Base-by-base conservation (phyloP, 2,797 vertebrate genomes). In the Periophthalmus magnuspinnatus region DNA sequence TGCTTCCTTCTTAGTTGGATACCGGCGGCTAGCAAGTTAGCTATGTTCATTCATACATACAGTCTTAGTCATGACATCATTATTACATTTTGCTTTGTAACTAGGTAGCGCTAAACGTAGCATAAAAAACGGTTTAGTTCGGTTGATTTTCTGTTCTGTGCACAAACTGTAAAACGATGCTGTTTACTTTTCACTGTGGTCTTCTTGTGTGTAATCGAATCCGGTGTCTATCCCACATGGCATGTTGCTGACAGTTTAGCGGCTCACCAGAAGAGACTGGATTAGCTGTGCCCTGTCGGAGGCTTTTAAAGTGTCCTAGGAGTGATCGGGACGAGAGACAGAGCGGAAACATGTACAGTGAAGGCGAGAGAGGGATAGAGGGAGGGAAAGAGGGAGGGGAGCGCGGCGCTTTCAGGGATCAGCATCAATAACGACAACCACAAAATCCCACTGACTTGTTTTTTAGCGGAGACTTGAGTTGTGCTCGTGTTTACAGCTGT, bases 391-490 rank as follows among this genome's bases (percentile, higher is more conserved):
- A 81, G 72, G 70, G 80, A 86, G 65, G 65, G 77, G 88, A 13
- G 54, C 11, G 22, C 48, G 71, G 78, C 71, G 60, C 77, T 57
- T 69, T 0, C 19, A 65, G 75, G 82, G 77, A 84, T 84, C 80
- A 73, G 70, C 85, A 85, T 86, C 80, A 79, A 76, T 85, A 83
- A 88, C 77, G 84, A 79, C 81, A 77, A 71, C 69, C 58, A 50
- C 63, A 84, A 86, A 81, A 85, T 85, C 72, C 19, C 64, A 69
- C 32, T 60, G 55, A 66, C 56, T 66, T 76, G 28, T 79, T 84
- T 72, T 75, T 34, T 57, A 9, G 69, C 19, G 66, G 84, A 72
- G 70, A 80, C 62, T 66, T 41, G 84, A 58, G 65, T 69, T 61
- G 47, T 22, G 65, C 59, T 76, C 54, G 41, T 70, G 68, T 79